Base-by-base conservation (phyloP, 2,797 vertebrate species). In the Caiman crocodilus region DNA sequence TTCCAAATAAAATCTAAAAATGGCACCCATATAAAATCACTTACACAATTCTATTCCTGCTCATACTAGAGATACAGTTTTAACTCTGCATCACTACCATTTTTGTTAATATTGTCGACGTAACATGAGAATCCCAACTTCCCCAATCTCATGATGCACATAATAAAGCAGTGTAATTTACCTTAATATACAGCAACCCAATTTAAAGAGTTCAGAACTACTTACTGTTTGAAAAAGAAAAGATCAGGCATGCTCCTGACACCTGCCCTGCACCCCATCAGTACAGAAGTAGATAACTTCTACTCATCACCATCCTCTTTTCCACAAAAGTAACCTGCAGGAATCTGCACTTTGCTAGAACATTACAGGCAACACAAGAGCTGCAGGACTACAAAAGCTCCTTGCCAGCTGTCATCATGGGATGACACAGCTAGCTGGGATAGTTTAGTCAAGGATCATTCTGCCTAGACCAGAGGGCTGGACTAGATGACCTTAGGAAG, bases 181-280 rank as follows among this genome's bases (percentile, higher is more conserved):
- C 2, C 4, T 0, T 0, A 2, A 12, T 14, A 57, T 7, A 55
- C 35, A 61, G 35, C 35, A 35, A 35, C 35, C 35, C 6, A 35
- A 88, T 67, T 21, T 59, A 23, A 35, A 32, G 32, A 14, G 32
- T 21, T 71, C 67, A 42, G 23, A 71, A 13, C 13, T 42, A 21
- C 7, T 10, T 61, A 7, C 13, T 76, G 26, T 21, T 58, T 79
- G 25, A n/a, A 82, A 30, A 15, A 14, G 42, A 50, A 50, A 28
- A 80, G 10, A 17, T 63, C 2, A 50, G 16, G 69, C 14, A 26
- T 74, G 20, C 30, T 2, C 2, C 32, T 73, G 30, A 65, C 26
- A 73, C 26, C 2, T 85, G 78, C 9, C 67, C 28, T 21, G 2
- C 14, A 21, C 77, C 35, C 25, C 55, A 20, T 28, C 76, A 30